Conservation (phyloP, 2,113 vertebrate genomes). For the Muntiacus reevesi region DNA sequence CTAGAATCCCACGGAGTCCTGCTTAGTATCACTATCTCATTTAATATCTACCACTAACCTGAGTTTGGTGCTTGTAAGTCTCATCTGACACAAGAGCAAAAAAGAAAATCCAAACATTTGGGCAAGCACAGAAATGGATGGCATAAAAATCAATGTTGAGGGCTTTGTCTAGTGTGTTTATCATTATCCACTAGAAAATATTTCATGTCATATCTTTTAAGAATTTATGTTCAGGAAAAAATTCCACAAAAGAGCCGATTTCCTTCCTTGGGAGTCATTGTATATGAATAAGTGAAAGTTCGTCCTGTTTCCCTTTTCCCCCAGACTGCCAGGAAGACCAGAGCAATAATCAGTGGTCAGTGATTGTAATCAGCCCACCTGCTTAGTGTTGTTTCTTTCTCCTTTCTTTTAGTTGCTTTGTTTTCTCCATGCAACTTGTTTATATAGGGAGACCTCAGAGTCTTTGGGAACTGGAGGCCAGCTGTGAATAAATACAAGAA, state of each 20-base stretch:
- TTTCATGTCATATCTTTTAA: neutral
- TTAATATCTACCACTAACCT: neutral
- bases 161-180: neutral
- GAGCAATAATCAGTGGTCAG: too few relatives aligned
- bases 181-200: neutral
- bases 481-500: neutral
- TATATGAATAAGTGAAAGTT: neutral
- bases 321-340: neutral
- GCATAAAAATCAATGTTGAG: neutral
- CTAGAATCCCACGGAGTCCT: neutral
- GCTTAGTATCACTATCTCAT: neutral
- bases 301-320: fast-evolving
- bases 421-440: neutral
- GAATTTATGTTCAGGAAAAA: neutral
- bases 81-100: neutral
- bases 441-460: neutral
- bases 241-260: neutral
- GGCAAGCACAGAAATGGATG: neutral
- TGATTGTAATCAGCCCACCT: fast-evolving
- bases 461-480: neutral
- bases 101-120: neutral
- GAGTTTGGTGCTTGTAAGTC: neutral
- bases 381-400: neutral
- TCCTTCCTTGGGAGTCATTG: neutral
- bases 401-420: neutral